Evolutionary conservation across 2,888 invertebrate species (phyloP).

Genomic region (Caenorhabditis angaria): DNA sequence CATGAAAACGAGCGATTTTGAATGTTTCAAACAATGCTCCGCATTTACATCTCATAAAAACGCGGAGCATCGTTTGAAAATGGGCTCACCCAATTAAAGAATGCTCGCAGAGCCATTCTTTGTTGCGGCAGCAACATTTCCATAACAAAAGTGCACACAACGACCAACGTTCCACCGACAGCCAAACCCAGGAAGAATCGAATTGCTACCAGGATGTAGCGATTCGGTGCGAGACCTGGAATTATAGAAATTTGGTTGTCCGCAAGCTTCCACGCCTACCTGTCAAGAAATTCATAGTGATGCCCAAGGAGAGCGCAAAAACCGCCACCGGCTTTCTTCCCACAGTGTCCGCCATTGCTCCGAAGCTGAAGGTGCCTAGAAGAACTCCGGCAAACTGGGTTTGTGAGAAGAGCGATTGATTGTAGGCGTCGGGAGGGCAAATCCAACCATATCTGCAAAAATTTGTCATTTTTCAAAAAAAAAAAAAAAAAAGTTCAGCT

Average conservation of each 20-base stretch:
- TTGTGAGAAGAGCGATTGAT: conserved; percentile 61
- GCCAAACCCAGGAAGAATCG: conserved; percentile 57
- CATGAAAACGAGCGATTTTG: too few relatives aligned
- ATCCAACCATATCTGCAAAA: conserved; percentile 63
- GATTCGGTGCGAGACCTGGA: conserved; percentile 38
- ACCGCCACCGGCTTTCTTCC: conserved; percentile 60
- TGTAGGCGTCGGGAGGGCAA: conserved; percentile 60
- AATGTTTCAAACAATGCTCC: too few relatives aligned
- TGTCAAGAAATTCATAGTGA: conserved; percentile 54
- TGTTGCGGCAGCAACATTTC: conserved; percentile 71
- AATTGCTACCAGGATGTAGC: conserved; percentile 34
- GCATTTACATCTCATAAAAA: too few relatives aligned
- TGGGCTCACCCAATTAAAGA: conserved; percentile 69
- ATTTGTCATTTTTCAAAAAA: too few relatives aligned
- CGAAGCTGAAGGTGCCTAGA: conserved; percentile 64
- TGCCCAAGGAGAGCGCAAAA: conserved; percentile 59
- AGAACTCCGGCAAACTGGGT: conserved; percentile 60
- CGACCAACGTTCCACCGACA: conserved; percentile 67
- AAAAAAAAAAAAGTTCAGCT: too few relatives aligned
- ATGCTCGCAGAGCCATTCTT: conserved; percentile 70
- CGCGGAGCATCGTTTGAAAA: neutral
- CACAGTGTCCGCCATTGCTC: conserved; percentile 57
- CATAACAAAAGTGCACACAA: conserved; percentile 71
- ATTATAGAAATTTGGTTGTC: conserved; percentile 9
- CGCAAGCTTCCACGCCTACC: conserved; percentile 40